Conservation (phyloP, 2,797 vertebrate species). For the Schizopygopsis pylzovi region DNA sequence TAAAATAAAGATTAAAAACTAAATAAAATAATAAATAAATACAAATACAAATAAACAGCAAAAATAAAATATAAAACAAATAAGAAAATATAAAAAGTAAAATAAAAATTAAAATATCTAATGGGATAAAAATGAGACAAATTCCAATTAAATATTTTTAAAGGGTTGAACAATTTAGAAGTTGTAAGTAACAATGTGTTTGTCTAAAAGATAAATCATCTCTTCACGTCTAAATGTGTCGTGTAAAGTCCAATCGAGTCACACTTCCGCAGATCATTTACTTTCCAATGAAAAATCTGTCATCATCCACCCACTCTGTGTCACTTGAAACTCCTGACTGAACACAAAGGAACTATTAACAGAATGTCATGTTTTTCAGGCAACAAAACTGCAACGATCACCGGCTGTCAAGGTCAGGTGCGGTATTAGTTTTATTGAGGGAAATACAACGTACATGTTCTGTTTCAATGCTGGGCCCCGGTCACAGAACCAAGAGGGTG, state of each 20-base stretch:
- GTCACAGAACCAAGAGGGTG: no score
- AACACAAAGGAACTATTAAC: constrained; percentile 12
- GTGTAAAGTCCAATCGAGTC: background rate
- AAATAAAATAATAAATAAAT: background rate
- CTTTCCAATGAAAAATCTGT: constrained; percentile 2
- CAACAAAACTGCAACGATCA: constrained; percentile 20
- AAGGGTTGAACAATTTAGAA: background rate
- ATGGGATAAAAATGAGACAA: background rate
- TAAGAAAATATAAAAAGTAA: background rate
- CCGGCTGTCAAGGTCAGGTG: background rate
- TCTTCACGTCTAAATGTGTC: background rate
- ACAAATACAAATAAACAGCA: rapidly evolving
- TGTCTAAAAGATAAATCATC: background rate
- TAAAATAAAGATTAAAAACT: background rate
- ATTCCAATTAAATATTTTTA: background rate
- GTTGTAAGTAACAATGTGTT: background rate
- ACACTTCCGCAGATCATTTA: constrained; percentile 23
- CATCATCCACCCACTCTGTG: constrained; percentile 17
- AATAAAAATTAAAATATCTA: background rate
- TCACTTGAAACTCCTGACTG: constrained; percentile 18
- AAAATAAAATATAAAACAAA: background rate
- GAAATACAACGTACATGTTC: background rate
- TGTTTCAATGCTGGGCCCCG: background rate
- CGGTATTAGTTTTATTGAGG: background rate
- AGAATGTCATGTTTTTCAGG: background rate